Evolutionary conservation across 2,888 invertebrate genomes (phyloP), one percentile per base, ranked within the genome.

Genomic region (Rhagophthalmus giganteus): DNA sequence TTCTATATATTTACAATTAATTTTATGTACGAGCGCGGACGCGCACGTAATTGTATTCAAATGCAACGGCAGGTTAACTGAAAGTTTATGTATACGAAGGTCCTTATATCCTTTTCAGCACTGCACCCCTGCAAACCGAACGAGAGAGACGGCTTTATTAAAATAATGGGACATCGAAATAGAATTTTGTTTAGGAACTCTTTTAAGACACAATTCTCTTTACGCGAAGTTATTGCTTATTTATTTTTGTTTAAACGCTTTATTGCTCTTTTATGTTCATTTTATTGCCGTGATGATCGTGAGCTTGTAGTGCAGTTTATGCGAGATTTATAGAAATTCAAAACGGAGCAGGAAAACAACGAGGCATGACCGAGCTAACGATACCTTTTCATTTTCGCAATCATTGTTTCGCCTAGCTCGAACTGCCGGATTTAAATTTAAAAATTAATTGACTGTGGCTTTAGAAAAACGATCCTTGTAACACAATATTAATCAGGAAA

Each of bases 1-100:
- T 73, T 73, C 71, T 71, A 71, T 71, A 72, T 69, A 70, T 68
- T 72, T 69, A 71, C 73, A 73, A 74, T 74, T 73, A 74, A 74
- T 74, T 73, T 72, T 71, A 72, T 72, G 69, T 73, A 70, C 70
- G 72, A 68, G 63, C 65, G 58, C 63, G 63, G 66, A 64, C 64
- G 67, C 65, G 61, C 61, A 64, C 62, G 72, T 73, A 73, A 73
- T 74, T 74, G 74, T 74, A 74, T 74, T 74, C 72, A 73, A 74
- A 74, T 74, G 67, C 60, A 58, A 52, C 45, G 9, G 34, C 45
- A 39, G 42, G 20, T 45, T 37, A 41, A 54, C 41, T 35, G 14
- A 31, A 39, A 48, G 15, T 48, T 54, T 48, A 44, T 54, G 34
- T 40, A 49, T 44, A 54, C 32, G 47, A 32, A 31, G 37, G 24